These are phyloP conservation scores for Galemys pyrenaicus DNA, from an alignment of 2,113 vertebrate species.

Conservation along the genomic window DNA sequence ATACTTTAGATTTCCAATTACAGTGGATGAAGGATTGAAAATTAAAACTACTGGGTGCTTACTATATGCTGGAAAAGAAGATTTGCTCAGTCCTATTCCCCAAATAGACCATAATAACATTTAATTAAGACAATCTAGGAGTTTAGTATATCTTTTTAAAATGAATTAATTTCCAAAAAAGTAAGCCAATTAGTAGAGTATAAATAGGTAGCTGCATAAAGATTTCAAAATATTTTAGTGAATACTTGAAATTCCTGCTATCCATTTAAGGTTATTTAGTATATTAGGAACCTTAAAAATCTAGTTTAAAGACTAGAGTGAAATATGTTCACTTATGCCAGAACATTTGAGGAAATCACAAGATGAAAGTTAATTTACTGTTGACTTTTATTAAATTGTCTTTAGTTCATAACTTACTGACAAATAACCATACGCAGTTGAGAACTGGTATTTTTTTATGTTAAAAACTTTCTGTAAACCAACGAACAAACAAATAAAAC, in stretches of 20 bases:
- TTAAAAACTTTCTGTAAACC: background rate
- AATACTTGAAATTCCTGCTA: background rate
- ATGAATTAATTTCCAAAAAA: background rate
- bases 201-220: background rate
- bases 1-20: background rate
- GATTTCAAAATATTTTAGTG: background rate
- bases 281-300: background rate
- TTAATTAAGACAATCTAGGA: background rate
- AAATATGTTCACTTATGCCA: background rate
- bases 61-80: background rate
- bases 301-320: background rate
- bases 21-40: background rate
- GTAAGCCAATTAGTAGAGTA: background rate
- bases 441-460: background rate
- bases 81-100: too few relatives aligned
- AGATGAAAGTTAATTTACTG: background rate
- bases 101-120: background rate
- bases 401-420: background rate
- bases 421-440: background rate
- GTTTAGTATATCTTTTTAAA: background rate
- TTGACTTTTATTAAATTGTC: background rate
- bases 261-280: background rate
- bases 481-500: too few relatives aligned
- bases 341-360: background rate
- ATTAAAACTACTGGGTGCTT: background rate